Evolutionary conservation across 2,888 invertebrate species (phyloP), one percentile per base, ranked within the genome.

Genomic region (Rotaria sp.): DNA sequence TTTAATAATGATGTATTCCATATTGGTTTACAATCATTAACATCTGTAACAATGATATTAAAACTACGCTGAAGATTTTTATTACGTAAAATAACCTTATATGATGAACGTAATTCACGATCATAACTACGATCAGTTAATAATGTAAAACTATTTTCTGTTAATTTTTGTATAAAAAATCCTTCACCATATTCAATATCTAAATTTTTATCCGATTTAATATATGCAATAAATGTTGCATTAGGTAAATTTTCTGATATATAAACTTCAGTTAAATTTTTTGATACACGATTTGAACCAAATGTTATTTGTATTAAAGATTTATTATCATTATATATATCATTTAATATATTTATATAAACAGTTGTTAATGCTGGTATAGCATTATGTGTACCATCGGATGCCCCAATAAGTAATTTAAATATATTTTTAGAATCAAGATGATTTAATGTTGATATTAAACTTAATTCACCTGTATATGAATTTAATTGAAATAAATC

Each of bases 141-240:
- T 80, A 80, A 45, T 26, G 80, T 80, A 80, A 45, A 80, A 2
- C 45, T n/a, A n/a, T 80, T 80, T 45, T 41, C 41, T 5, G 26
- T 45, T 45, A 80, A 45, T 80, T 80, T 80, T 45, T 80, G 80
- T 15, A 80, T 11, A n/a, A 80, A 80, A 80, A 80, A 80, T 13
- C 80, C 80, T 11, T 26, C 45, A 4, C n/a, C 26, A 21, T 15
- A 11, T 21, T 21, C 0, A 8, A 67, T 7, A 21, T 35, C 15
- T 7, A 67, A 13, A 67, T 67, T 35, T 21, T 41, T 1, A 80
- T 80, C 38, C 0, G 80, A 80, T 80, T 80, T 80, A 15, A 80
- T n/a, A 80, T 80, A 80, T 26, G 80, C 80, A 80, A 80, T 80
- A n/a, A 80, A 80, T 80, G 80, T 80, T 45, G 80, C 41, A 80